A percentile compares a stretch with the other conserved stretches of the same genome.
Evolutionary conservation across 2,797 vertebrate species (phyloP).

Genomic region (Sparus aurata): DNA sequence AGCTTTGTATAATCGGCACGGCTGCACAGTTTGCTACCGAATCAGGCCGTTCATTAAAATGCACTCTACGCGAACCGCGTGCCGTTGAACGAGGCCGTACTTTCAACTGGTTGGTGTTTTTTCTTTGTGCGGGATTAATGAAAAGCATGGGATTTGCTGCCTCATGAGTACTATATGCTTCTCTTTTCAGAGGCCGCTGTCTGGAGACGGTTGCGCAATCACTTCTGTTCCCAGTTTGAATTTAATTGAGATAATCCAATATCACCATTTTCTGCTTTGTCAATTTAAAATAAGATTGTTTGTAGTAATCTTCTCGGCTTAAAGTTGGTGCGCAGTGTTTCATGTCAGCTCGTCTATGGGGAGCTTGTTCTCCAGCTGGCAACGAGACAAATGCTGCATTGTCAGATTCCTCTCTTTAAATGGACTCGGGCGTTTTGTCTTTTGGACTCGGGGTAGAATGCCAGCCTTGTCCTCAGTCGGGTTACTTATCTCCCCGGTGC

Average conservation of each 20-base stretch:
- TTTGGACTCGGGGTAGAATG: conserved; percentile 75
- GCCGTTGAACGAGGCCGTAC: neutral
- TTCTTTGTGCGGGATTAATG: conserved; percentile 38
- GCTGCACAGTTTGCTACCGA: conserved; percentile 1
- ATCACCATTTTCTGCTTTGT: conserved; percentile 48
- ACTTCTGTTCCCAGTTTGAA: conserved; percentile 33
- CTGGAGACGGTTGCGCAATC: conserved; percentile 40
- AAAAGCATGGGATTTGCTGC: conserved; percentile 42
- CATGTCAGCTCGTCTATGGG: conserved; percentile 68
- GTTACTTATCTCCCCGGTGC: conserved; percentile 71
- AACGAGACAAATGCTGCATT: conserved; percentile 78
- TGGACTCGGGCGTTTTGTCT: conserved; percentile 75
- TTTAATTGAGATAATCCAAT: conserved; percentile 59
- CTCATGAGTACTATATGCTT: conserved; percentile 20
- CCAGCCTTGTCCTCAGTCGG: conserved; percentile 75
- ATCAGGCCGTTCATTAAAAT: neutral
- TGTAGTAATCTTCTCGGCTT: conserved; percentile 53
- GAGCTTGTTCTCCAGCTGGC: conserved; percentile 77
- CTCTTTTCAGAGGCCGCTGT: conserved; percentile 30
- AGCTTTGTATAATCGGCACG: neutral
- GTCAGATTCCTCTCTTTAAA: conserved; percentile 78
- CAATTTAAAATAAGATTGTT: conserved; percentile 63
- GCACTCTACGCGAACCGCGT: conserved; percentile 17
- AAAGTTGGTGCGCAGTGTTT: conserved; percentile 58
- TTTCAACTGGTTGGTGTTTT: conserved; percentile 23